Base-by-base conservation (phyloP, 1,140 invertebrate genomes). In the Musca vetustissima region DNA sequence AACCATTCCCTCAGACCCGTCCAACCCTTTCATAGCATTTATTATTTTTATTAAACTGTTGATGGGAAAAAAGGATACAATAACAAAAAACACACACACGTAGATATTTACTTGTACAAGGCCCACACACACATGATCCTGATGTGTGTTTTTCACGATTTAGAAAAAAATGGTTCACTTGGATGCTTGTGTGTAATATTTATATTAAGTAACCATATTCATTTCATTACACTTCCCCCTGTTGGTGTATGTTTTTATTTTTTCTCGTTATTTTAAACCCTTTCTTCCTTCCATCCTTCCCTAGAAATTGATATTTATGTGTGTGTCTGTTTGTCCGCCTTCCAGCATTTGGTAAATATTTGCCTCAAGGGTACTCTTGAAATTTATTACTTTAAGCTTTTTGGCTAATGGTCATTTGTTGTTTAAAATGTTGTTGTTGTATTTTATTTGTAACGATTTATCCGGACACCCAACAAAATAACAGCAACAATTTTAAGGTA, bases 351-450 rank as follows among this genome's bases (percentile, higher is more conserved):
- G 77, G 77, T 79, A 79, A 79, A 79, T 79, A 79, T 79, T 79
- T 79, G 75, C 72, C 77, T 79, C 77, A 73, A 79, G 77, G 77
- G 77, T 79, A 76, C 77, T 79, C 75, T 79, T 75, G 73, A 79
- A 77, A 79, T 79, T 79, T 79, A 79, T 79, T 79, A 72, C 73
- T 71, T 68, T 64, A 64, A 67, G 55, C 65, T 67, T n/a, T n/a
- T 72, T 69, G 59, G 66, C 66, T 67, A 67, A 67, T 67, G 66
- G 66, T 67, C 66, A 67, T 49, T 61, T 61, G 57, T 61, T 61
- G 57, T 61, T 61, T 17, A 28, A 61, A 43, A 43, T 8, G 13
- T n/a, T 32, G 17, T 43, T 17, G n/a, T 25, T 59, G 25, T 17
- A n/a, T 59, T 32, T 59, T 28, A 59, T 28, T 61, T 61, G 57